Percentiles rank a stretch among this genome's conserved stretches.
Evolutionary conservation across 30 jellyfish, hydroid and myxozoan species (phyloP).

Genomic region (Aurelia coerulea): DNA sequence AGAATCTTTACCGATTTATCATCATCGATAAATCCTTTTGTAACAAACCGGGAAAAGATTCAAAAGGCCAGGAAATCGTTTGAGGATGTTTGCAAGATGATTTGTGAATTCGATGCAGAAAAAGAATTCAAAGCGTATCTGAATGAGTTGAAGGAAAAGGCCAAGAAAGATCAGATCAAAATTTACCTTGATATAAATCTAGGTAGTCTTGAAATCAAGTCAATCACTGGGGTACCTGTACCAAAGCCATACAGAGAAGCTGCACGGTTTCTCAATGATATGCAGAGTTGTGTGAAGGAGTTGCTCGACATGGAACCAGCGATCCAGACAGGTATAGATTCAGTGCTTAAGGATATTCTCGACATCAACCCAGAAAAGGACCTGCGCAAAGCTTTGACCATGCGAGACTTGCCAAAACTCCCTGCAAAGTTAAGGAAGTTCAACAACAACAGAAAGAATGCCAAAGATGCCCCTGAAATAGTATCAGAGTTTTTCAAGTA

Average conservation of each 20-base stretch:
- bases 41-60: constrained; percentile 33
- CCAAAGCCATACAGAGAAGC: constrained; percentile 39
- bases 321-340: constrained; percentile 25
- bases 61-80: constrained; percentile 35
- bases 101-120: constrained; percentile 32
- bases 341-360: constrained; percentile 9
- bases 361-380: constrained; percentile 26
- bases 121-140: constrained; percentile 21
- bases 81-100: constrained; percentile 1
- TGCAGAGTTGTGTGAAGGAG: constrained; percentile 9
- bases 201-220: background rate
- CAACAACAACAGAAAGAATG: constrained; percentile 50
- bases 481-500: constrained; percentile 33
- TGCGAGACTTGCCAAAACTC: constrained; percentile 25
- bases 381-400: constrained; percentile 39
- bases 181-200: constrained; percentile 6
- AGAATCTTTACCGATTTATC: constrained; percentile 27
- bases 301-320: constrained; percentile 34
- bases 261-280: constrained; percentile 13
- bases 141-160: constrained; percentile 42
- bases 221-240: constrained; percentile 32
- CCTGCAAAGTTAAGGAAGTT: constrained; percentile 34
- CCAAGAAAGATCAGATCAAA: constrained; percentile 2
- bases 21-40: constrained; percentile 47
- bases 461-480: constrained; percentile 42